Evolutionary conservation across 2,113 vertebrate genomes (phyloP), one percentile per base, ranked within the genome.

Genomic region (Petroica traversi): DNA sequence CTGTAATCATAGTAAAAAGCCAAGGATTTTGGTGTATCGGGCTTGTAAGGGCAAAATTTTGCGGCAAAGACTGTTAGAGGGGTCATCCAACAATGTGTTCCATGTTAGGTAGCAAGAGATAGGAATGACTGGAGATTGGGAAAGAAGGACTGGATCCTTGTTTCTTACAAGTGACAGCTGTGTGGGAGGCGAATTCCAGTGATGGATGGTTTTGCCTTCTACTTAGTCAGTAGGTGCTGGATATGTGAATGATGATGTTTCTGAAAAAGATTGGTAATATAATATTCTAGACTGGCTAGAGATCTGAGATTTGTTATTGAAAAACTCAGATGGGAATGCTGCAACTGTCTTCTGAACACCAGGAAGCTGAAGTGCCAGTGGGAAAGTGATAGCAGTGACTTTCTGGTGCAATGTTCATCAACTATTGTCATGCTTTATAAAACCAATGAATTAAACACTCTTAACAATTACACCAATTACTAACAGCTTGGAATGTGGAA

Each of bases 371-470:
- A 51, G 12, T 77, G 68, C 93, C 45, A 52, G 82, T 80, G 82
- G 89, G 90, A 88, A 94, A 93, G 75, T 67, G 77, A 92, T 46
- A 73, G 34, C 76, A 89, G 43, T 77, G 88, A 76, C 72, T 51
- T 91, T 91, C 78, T 75, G 31, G 24, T 80, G 63, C 72, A 85
- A 61, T 38, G 33, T 83, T 95, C 75, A 77, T 94, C 63, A 92
- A 36, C 72, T 92, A 34, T 74, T 90, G 72, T 77, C 82, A 85
- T 62, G 49, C 29, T 69, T 85, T 62, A 54, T 94, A 92, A 89
- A 93, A 48, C 57, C 6, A 88, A 49, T 26, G 1, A 88, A 72
- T 82, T 92, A 78, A 91, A 89, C 63, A 80, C 7, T 68, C 52
- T 86, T 33, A 85, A 59, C 45, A 92, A 68, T 76, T 62, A 66